Evolutionary conservation across 64 coral and sea anemone species (phyloP), one percentile per base, ranked within the genome.

Genomic region (Montipora sp.): DNA sequence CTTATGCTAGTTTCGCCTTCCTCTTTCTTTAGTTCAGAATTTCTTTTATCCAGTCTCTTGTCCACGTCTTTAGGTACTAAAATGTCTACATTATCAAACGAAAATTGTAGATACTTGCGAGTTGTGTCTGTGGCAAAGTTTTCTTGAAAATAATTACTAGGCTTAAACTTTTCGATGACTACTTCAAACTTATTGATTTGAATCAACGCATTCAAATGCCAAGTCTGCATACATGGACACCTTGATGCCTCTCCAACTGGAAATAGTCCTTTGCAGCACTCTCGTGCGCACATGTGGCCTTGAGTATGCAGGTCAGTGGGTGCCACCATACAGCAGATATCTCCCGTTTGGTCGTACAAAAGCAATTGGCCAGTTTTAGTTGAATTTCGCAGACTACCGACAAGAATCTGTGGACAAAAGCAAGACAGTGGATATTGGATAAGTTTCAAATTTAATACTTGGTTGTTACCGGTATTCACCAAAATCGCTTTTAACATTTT

Each of bases 181-280:
- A 92, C 83, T 47, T 88, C 74, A 78, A 98, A 98, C 63, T 78
- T 92, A 27, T 84, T 89, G 5, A 98, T 50, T 84, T 88, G 75
- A 77, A 93, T 71, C 50, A 87, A 69, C 7, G 83, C 60, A 16
- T 71, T 59, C 8, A 46, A 18, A 20, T 70, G 61, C 82, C 82
- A 49, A 8, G 8, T 85, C 44, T 85, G 82, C 19, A 9, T 16
- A 4, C 9, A 73, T 10, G 82, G 82, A 72, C 82, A 72, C 0
- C 36, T 69, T 46, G 63, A 48, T 16, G 11, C 36, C 59, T 46
- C 15, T 2, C 9, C 36, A 3, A 44, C 16, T 2, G 59, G 1
- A 67, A 12, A 6, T 6, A 47, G 5, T 83, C 59, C 49, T 36
- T 72, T 50, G 46, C 82, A 85, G 19, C 82, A 72, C 3, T 85